Percentiles rank a stretch among this genome's conserved stretches.
Evolutionary conservation across 92 coral and sea anemone species (phyloP).

Genomic region (Meandrina meandrites): DNA sequence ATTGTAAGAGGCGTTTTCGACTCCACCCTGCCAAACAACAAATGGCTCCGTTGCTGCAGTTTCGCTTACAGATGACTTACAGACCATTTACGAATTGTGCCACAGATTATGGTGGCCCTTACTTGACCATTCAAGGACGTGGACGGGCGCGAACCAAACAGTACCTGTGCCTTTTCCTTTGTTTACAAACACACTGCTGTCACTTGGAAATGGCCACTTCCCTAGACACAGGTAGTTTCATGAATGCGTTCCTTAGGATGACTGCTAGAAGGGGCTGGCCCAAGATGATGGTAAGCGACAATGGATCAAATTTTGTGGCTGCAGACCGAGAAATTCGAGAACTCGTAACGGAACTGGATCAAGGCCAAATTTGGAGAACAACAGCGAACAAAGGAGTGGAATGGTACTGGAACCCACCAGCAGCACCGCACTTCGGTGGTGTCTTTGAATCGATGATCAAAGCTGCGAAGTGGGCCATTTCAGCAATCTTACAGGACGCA

Average conservation of each 20-base stretch:
- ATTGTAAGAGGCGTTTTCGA: slow-evolving; percentile 36
- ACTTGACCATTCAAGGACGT: slow-evolving; percentile 57
- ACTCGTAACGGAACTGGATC: slow-evolving; percentile 18
- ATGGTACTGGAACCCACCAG: slow-evolving; percentile 68
- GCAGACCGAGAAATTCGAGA: slow-evolving; percentile 29
- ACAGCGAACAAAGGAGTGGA: slow-evolving; percentile 52
- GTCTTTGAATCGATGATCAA: slow-evolving; percentile 63
- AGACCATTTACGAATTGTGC: slow-evolving; percentile 49
- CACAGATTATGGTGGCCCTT: slow-evolving; percentile 55
- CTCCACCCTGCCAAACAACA: slow-evolving; percentile 32
- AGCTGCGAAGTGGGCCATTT: slow-evolving; percentile 59
- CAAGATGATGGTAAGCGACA: slow-evolving; percentile 74
- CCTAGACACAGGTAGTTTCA: no score
- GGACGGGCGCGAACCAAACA: slow-evolving; percentile 39
- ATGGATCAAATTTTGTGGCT: slow-evolving; percentile 54
- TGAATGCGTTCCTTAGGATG: no score
- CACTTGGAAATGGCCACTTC: slow-evolving; percentile 66
- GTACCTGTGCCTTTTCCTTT: slow-evolving; percentile 57
- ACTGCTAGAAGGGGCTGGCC: neutral
- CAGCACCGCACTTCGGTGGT: slow-evolving; percentile 71
- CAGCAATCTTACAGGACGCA: slow-evolving; percentile 40
- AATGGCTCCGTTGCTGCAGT: slow-evolving; percentile 54
- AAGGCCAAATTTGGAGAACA: slow-evolving; percentile 21
- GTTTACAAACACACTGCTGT: slow-evolving; percentile 58
- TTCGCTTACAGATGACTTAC: slow-evolving; percentile 28